phyloP scores from a whole-genome alignment of 2,888 invertebrate species.

The Meghimatium bilineatum region DNA sequence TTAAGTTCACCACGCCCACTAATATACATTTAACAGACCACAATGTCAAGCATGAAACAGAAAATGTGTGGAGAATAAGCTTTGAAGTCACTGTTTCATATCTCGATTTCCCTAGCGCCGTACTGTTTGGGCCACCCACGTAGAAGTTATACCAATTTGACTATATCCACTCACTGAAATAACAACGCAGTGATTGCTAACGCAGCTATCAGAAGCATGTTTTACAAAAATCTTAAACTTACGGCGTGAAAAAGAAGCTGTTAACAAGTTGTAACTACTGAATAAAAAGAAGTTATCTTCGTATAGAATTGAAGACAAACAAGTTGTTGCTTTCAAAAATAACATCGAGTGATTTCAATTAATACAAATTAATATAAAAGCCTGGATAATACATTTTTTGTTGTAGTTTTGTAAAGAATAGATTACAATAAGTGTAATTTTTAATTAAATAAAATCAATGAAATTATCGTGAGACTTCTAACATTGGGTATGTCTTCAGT shows the following conservation, averaged over 20 bases:
- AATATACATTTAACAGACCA: neutral
- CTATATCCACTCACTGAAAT: neutral
- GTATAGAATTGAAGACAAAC: too few species aligned
- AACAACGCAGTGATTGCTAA: neutral
- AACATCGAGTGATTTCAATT: too few species aligned
- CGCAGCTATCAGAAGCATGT: neutral
- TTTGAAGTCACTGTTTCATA: constrained; percentile 5
- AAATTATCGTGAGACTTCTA: too few species aligned
- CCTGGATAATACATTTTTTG: too few species aligned
- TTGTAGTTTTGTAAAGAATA: too few species aligned
- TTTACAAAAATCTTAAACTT: neutral
- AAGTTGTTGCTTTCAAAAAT: too few species aligned
- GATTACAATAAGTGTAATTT: too few species aligned
- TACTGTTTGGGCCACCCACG: neutral
- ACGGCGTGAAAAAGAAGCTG: neutral
- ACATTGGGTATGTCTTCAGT: too few species aligned
- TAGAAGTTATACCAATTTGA: too few species aligned
- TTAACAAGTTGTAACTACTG: neutral
- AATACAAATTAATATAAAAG: too few species aligned
- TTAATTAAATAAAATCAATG: too few species aligned
- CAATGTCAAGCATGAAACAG: neutral
- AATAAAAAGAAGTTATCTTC: neutral
- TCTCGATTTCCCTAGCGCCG: neutral
- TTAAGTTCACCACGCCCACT: constrained; percentile 7
- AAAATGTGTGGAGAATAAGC: constrained; percentile 23